These are phyloP conservation scores for Amazona finschi DNA, from an alignment of 2,797 vertebrate genomes.

Conservation along the genomic window DNA sequence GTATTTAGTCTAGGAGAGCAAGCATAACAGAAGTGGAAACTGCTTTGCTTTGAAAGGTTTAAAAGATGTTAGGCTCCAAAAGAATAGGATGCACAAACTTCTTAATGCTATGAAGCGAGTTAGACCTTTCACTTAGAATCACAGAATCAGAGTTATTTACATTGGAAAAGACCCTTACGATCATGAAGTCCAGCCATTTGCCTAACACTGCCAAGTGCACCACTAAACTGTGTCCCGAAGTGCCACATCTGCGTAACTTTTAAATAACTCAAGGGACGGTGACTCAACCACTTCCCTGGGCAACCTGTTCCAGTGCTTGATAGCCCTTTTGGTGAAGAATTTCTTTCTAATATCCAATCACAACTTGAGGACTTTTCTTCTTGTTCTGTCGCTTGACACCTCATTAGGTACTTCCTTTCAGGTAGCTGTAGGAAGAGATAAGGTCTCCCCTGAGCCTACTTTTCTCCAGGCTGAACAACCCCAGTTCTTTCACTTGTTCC, in stretches of 20 bases:
- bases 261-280: neutral
- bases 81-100: neutral
- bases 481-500: neutral
- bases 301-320: neutral
- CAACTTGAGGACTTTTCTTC: neutral
- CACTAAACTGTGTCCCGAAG: neutral
- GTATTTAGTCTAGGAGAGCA: neutral
- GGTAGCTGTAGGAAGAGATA: neutral
- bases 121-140: neutral
- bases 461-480: neutral
- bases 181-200: accelerated
- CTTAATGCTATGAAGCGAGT: neutral
- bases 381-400: neutral
- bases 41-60: neutral
- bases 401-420: neutral
- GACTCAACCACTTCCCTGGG: neutral
- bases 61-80: neutral
- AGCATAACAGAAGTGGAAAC: neutral
- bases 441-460: neutral
- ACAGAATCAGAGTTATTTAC: neutral
- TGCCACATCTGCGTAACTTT: accelerated
- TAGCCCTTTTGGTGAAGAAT: neutral
- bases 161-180: neutral
- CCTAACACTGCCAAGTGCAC: neutral
- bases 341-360: too few relatives aligned